phyloP scores from a whole-genome alignment of 2,888 invertebrate genomes.

The Microplitis manilae region DNA sequence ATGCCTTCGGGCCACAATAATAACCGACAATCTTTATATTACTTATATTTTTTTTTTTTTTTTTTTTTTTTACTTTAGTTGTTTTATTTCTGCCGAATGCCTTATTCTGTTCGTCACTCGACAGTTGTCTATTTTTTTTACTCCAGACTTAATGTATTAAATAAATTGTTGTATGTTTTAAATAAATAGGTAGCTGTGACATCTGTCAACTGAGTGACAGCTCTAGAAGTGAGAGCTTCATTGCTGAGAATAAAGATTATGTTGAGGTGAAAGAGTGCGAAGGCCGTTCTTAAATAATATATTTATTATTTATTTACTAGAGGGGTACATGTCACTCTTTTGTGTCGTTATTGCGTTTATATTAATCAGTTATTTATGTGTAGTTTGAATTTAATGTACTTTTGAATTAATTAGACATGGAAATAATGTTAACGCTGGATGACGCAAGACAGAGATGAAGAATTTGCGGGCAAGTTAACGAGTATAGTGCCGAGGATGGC shows the following conservation, averaged over 20 bases:
- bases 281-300: neutral
- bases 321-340: slow-evolving; percentile 3
- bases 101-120: neutral
- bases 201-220: neutral
- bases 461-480: slow-evolving; percentile 8
- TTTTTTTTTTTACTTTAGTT: neutral
- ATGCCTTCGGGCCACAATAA: slow-evolving; percentile 27
- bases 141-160: neutral
- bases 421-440: neutral
- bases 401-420: slow-evolving; percentile 13
- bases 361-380: slow-evolving; percentile 6
- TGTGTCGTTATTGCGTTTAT: slow-evolving; percentile 1
- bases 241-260: neutral
- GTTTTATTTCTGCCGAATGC: neutral
- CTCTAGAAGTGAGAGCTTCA: neutral
- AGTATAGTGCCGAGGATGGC: slow-evolving; percentile 29
- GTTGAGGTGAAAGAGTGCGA: slow-evolving; percentile 9
- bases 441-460: neutral
- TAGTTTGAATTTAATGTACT: neutral
- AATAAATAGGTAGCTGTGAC: slow-evolving; percentile 1
- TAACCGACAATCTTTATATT: neutral
- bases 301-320: neutral
- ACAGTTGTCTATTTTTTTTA: neutral
- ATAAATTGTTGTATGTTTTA: neutral
- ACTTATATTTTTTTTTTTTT: neutral